Base-by-base conservation (phyloP, 2,113 vertebrate genomes). In the Picathartes gymnocephalus region DNA sequence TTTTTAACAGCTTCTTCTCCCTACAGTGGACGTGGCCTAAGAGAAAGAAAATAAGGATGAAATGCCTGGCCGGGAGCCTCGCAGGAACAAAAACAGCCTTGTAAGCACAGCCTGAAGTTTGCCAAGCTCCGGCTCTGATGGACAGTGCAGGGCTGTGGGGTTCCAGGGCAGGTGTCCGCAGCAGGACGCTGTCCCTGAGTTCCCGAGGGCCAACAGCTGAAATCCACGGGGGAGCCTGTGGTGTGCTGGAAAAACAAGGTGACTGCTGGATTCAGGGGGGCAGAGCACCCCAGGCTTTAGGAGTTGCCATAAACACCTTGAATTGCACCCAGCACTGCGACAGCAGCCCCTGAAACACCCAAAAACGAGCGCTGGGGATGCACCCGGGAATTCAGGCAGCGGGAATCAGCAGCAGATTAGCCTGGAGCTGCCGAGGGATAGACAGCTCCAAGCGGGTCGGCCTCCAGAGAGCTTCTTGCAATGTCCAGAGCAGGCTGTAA, bases 41-140 rank as follows among this genome's bases (percentile, higher is more conserved):
- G 85, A 91, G 58, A 96, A 95, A 95, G 81, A 30, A 90, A 95
- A 88, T 64, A 48, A 78, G 73, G 92, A 60, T 76, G 77, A 83
- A 77, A 61, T 11, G 64, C 14, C 89, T 86, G 94, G 91, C 87
- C 9, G 65, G 58, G 82, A 82, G 71, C 82, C 90, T 73, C 4
- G 77, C 84, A 86, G 93, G 87, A 95, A 86, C 80, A 87, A 73
- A 94, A 92, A 9, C 85, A 82, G 92, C 84, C 86, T 83, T 61
- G 91, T 90, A 93, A 95, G 89, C 90, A 57, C 48, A 6, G 70
- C 14, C 70, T 20, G 40, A 27, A 79, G 78, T 81, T 82, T 91
- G 94, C 88, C 95, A 93, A 39, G n/a, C 48, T 15, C 54, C 42
- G 1, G 66, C 87, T 42, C 68, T 80, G 88, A 77, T 6, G 81